Conservation (phyloP, 2,113 vertebrate species). For the Fregetta grallaria region DNA sequence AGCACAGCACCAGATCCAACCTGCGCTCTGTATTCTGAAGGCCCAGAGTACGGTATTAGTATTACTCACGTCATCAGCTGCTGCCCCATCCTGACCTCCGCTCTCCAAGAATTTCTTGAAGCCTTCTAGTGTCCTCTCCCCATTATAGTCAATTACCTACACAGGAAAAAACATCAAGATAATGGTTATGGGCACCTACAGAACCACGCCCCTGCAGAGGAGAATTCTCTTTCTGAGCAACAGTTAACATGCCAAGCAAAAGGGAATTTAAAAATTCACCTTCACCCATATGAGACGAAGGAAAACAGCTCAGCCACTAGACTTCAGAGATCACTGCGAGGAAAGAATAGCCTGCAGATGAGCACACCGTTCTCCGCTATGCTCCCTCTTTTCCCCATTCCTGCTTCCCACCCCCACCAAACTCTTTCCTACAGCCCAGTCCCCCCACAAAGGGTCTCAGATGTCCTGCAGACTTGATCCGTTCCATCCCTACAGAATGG, state of each 20-base stretch:
- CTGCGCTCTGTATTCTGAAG: neutral
- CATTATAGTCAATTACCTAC: constrained; percentile 95
- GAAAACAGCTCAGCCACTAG: constrained; percentile 68
- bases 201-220: neutral
- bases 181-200: neutral
- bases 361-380: constrained; percentile 35
- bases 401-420: neutral
- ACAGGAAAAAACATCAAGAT: neutral
- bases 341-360: constrained; percentile 63
- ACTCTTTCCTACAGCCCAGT: neutral
- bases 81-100: constrained; percentile 91
- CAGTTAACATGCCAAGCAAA: constrained; percentile 62
- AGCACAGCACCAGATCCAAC: neutral
- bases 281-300: constrained; percentile 64
- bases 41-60: neutral
- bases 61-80: constrained; percentile 82
- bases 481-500: neutral
- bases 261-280: constrained; percentile 66
- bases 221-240: constrained; percentile 61
- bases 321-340: constrained; percentile 60
- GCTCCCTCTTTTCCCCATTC: neutral
- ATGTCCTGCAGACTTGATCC: neutral
- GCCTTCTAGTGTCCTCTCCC: constrained; percentile 92
- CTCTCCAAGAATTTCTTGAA: constrained; percentile 96
- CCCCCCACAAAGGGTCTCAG: neutral